Conservation (phyloP, 2,888 invertebrate genomes). For the Drepana falcataria region DNA sequence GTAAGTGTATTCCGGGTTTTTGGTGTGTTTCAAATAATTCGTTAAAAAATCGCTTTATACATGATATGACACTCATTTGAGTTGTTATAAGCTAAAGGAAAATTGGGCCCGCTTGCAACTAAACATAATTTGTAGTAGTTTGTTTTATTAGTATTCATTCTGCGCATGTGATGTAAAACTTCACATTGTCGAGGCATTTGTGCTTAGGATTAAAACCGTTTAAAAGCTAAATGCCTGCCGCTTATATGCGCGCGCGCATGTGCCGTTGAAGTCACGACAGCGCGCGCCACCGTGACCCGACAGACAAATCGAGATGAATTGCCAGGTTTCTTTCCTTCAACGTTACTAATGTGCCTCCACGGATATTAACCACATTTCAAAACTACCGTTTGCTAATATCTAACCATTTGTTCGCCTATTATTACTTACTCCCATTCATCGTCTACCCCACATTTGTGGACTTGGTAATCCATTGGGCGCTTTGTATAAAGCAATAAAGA, state of each 20-base stretch:
- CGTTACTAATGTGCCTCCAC: conserved; percentile 36
- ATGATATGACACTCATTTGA: no score
- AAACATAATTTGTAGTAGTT: no score
- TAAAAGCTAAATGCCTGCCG: conserved; percentile 9
- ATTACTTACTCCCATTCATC: not conserved
- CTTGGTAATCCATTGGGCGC: not conserved
- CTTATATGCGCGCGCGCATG: conserved; percentile 32
- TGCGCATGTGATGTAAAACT: no score
- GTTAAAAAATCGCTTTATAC: no score
- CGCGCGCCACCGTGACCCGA: conserved; percentile 56
- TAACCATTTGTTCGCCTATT: conserved; percentile 10
- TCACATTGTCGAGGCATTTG: not conserved
- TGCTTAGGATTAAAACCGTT: not conserved
- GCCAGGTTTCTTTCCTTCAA: conserved; percentile 49
- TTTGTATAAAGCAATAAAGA: not conserved
- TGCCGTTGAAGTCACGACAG: conserved; percentile 54
- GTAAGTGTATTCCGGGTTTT: not conserved
- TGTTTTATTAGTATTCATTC: no score
- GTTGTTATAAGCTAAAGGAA: no score
- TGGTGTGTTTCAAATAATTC: not conserved
- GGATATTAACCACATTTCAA: conserved; percentile 40
- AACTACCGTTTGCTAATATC: conserved; percentile 27
- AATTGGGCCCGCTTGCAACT: no score
- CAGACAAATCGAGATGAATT: conserved; percentile 76
- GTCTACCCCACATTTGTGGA: not conserved